phyloP scores from a whole-genome alignment of 2,113 vertebrate species.

The Cathartes aura region DNA sequence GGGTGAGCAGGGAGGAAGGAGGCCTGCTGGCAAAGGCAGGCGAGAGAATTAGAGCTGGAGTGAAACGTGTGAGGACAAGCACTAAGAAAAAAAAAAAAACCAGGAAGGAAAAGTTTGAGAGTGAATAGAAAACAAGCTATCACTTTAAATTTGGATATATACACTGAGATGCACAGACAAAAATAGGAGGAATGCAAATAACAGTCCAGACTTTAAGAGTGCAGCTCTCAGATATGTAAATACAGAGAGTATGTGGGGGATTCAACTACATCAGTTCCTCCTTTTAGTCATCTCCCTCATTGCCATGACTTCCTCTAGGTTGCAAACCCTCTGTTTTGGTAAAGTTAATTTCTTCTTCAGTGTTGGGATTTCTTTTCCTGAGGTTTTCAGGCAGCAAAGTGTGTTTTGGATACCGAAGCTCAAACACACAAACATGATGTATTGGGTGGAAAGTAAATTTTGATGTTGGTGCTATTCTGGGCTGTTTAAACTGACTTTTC shows the following conservation, averaged over 20 bases:
- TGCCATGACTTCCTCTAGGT: neutral
- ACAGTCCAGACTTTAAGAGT: neutral
- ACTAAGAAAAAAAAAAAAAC: neutral
- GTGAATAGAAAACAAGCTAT: neutral
- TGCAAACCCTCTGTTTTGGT: neutral
- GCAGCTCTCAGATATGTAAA: neutral
- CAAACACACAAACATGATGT: neutral
- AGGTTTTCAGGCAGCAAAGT: neutral
- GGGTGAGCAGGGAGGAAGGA: neutral
- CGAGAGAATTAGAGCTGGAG: neutral
- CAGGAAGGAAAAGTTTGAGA: neutral
- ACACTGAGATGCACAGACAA: neutral
- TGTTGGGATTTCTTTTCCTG: neutral
- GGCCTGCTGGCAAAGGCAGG: neutral
- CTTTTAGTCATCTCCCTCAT: neutral
- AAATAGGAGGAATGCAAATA: neutral
- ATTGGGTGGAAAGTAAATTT: neutral
- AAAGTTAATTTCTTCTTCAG: neutral
- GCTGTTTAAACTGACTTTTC: neutral
- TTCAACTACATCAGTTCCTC: neutral
- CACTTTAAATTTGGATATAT: neutral
- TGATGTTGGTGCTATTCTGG: neutral
- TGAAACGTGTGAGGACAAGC: neutral
- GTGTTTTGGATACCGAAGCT: neutral
- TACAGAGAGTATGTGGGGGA: neutral